A percentile compares a stretch with the other conserved stretches of the same genome.
phyloP scores from a whole-genome alignment of 2,888 invertebrate species.

The Eilema caniola region DNA sequence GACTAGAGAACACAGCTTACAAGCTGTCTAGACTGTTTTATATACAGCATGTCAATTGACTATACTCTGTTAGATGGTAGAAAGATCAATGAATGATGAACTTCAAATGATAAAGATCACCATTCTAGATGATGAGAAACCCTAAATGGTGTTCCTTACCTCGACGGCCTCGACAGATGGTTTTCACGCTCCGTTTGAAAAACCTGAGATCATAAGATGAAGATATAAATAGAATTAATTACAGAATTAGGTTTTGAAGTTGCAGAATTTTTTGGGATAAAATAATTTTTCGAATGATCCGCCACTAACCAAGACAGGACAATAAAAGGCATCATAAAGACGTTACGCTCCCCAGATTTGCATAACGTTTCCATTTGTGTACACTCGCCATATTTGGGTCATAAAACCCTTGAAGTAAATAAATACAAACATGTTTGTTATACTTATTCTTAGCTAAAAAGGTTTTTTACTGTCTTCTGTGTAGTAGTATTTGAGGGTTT shows the following conservation, averaged over 20 bases:
- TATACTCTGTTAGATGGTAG: too few species aligned
- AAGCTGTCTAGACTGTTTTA: too few species aligned
- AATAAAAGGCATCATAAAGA: constrained; percentile 35
- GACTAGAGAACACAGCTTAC: too few species aligned
- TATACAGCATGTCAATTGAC: too few species aligned
- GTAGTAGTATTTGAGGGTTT: neutral
- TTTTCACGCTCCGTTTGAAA: too few species aligned
- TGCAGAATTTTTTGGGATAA: neutral
- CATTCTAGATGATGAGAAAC: too few species aligned
- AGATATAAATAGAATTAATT: neutral
- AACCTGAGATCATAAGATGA: neutral
- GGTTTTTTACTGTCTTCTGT: neutral
- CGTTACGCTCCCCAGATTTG: constrained; percentile 36
- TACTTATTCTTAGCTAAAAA: constrained; percentile 3
- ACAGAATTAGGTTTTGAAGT: neutral
- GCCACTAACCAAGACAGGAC: constrained; percentile 22
- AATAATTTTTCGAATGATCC: constrained; percentile 29
- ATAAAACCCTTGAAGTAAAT: constrained; percentile 30
- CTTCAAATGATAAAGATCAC: too few species aligned
- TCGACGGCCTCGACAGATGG: too few species aligned
- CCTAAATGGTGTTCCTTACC: too few species aligned
- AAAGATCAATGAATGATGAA: too few species aligned
- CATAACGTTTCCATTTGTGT: constrained; percentile 50
- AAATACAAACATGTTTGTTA: constrained; percentile 12
- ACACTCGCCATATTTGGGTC: constrained; percentile 22